Percentiles rank a stretch among this genome's conserved stretches.
Conservation (phyloP, 2,797 vertebrate species). For the Enteromius anoplus region DNA sequence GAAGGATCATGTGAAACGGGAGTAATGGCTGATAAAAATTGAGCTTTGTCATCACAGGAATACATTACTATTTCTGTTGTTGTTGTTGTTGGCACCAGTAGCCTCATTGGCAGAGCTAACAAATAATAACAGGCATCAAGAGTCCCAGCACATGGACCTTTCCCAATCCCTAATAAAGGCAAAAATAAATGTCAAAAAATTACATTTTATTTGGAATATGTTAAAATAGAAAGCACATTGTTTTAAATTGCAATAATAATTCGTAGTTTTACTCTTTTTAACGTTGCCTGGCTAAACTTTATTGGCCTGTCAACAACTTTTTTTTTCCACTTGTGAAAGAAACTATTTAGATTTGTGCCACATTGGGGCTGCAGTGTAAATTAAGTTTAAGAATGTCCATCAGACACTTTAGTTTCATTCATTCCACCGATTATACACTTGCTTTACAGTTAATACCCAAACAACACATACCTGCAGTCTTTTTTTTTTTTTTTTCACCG, state of each 20-base stretch:
- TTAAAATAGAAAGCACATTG: neutral
- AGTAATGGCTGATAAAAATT: neutral
- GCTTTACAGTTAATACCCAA: slow-evolving; percentile 52
- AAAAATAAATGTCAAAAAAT: too few relatives aligned
- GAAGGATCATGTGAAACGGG: neutral
- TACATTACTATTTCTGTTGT: too few relatives aligned
- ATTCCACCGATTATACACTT: slow-evolving; percentile 64
- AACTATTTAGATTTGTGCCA: slow-evolving; percentile 65
- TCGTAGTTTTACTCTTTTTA: too few relatives aligned
- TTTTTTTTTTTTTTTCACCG: slow-evolving; percentile 61
- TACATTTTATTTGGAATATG: too few relatives aligned
- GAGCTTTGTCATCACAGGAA: neutral
- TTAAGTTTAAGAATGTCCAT: slow-evolving; percentile 72
- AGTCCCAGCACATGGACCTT: neutral
- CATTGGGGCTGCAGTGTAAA: slow-evolving; percentile 72
- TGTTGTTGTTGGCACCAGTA: too few relatives aligned
- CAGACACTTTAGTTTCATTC: slow-evolving; percentile 66
- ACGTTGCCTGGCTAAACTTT: neutral
- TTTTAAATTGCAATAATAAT: too few relatives aligned
- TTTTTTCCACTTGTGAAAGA: neutral
- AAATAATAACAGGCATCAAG: neutral
- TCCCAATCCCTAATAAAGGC: neutral
- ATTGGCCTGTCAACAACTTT: neutral
- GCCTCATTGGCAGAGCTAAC: neutral
- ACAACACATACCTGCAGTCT: slow-evolving; percentile 64